Evolutionary conservation across 2,113 vertebrate genomes (phyloP), one percentile per base, ranked within the genome.

Genomic region (Xiphophorus hellerii): DNA sequence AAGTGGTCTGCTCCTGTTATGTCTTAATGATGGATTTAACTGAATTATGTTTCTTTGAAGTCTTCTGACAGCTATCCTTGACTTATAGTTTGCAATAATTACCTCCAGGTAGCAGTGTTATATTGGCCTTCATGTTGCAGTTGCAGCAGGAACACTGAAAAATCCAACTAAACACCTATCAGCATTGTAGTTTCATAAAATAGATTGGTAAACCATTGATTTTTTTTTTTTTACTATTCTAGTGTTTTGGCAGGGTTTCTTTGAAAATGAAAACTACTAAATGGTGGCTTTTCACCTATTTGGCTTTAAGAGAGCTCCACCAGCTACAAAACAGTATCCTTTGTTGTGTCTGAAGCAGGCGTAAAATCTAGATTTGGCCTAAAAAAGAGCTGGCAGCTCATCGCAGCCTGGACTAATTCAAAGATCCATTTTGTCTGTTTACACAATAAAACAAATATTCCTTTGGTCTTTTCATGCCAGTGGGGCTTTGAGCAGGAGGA

Each of bases 391-490:
- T 89, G 88, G 88, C 83, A 5, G 73, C 69, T 37, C 73, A 63
- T 62, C 37, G 51, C 22, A 62, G 78, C 51, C 48, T 31, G 20
- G 48, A 68, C 73, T 75, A 74, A 83, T 87, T 88, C 81, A 91
- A 89, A 89, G 84, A 80, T 63, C 44, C 62, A 82, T 84, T 91
- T 77, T 85, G 77, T 88, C 78, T 90, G 81, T 90, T 90, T 76
- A 69, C 66, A 75, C 72, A 82, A 82, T 84, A 67, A 86, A 85
- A 82, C 74, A 78, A 83, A 78, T 72, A 70, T 87, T 74, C 72
- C 81, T 84, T 72, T 86, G 89, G 83, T 88, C 76, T 87, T 73
- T 44, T 73, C 28, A 76, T 88, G 87, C 87, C 86, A 89, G 42
- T 64, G 25, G 54, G 65, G 74, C 83, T 83, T 81, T 83, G 63